Evolutionary conservation across 2,888 invertebrate genomes (phyloP), one percentile per base, ranked within the genome.

Genomic region (Anarsia innoxiella): DNA sequence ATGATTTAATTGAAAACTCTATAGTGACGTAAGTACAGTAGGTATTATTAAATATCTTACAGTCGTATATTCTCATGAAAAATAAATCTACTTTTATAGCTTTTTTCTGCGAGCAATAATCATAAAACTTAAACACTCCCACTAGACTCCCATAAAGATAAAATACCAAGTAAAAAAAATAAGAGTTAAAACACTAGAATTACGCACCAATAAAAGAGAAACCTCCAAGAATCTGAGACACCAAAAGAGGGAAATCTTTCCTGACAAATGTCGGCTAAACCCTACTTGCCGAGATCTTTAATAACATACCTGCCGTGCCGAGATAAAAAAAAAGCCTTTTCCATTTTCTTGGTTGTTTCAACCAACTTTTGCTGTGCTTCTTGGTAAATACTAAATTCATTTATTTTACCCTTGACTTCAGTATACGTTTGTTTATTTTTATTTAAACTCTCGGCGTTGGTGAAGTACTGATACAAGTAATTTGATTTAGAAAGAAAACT

Each of bases 251-350:
- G 19, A 19, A 19, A 19, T 19, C 19, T 19, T 19, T 3, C 40
- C 42, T 42, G 39, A 49, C 46, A 46, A 53, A 53, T 44, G 49
- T 40, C 43, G 39, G 39, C 38, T 42, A 36, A 40, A 37, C 42
- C 44, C 37, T 36, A 12, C 31, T 37, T 35, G 27, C 10, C 16
- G 31, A 40, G 44, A 45, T 41, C 48, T 37, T n/a, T 27, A 35
- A 35, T 42, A 42, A 19, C 19, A 25, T 39, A 37, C 43, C 48
- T 48, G 48, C 37, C 34, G 33, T 10, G 41, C 37, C 36, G 26
- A 44, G 50, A 49, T 45, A 48, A 49, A 42, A 40, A 38, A 46
- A 45, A 45, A 40, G 35, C 40, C 32, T 34, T 27, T 38, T 45
- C 40, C 35, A 42, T 46, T 44, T 41, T 42, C 36, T 29, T 32